These are phyloP conservation scores for Tyrannus savana DNA, from an alignment of 2,113 vertebrate genomes.

Conservation along the genomic window DNA sequence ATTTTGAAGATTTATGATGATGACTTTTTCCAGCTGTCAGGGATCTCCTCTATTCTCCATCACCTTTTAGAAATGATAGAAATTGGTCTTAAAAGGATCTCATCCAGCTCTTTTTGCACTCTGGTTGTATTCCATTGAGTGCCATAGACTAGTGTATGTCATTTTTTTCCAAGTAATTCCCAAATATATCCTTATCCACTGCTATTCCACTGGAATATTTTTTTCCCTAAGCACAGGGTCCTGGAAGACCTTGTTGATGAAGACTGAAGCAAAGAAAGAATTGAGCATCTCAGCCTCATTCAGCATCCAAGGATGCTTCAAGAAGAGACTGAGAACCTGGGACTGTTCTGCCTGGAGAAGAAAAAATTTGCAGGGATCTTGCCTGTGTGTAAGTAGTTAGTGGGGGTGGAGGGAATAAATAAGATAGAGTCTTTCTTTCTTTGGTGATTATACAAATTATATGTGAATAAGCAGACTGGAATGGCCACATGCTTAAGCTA, in stretches of 20 bases:
- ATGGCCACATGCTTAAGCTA: background rate
- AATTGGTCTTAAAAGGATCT: background rate
- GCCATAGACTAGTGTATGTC: background rate
- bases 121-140: background rate
- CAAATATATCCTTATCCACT: no score
- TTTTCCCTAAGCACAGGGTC: background rate
- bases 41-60: background rate
- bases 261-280: background rate
- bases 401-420: background rate
- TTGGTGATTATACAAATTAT: background rate
- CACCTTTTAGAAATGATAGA: background rate
- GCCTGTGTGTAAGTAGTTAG: background rate
- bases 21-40: background rate
- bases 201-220: background rate
- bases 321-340: background rate
- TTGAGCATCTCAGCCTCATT: background rate
- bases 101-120: background rate
- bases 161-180: background rate
- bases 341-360: background rate
- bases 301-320: background rate
- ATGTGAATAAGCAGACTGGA: background rate
- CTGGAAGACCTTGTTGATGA: background rate
- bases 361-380: background rate
- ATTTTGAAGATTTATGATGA: background rate
- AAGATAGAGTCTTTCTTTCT: background rate